Evolutionary conservation across 1,140 invertebrate genomes (phyloP).

Genomic region (Caligus rogercresseyi): DNA sequence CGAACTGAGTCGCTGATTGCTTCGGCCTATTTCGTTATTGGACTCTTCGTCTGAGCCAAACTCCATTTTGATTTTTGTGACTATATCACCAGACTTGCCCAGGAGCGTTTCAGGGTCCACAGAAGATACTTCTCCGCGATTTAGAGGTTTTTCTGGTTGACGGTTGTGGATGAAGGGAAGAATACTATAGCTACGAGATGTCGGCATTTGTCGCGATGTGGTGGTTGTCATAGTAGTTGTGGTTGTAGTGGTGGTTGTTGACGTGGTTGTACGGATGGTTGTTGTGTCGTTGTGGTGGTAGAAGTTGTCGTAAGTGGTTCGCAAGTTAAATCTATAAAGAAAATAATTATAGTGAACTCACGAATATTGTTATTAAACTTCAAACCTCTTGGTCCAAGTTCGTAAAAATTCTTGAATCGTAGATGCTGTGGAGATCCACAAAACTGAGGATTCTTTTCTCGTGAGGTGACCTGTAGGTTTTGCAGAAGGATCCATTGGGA

Average conservation of each 20-base stretch:
- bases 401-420: conserved; percentile 61
- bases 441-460: conserved; percentile 79
- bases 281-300: conserved; percentile 24
- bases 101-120: neutral
- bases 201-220: neutral
- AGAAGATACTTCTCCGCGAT: conserved; percentile 19
- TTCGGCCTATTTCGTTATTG: neutral
- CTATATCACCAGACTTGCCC: conserved; percentile 7
- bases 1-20: neutral
- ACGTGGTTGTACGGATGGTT: conserved; percentile 21
- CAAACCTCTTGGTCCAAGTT: conserved; percentile 56
- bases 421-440: conserved; percentile 61
- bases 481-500: conserved; percentile 67
- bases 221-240: conserved; percentile 28
- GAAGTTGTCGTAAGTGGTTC: conserved; percentile 25
- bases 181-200: neutral
- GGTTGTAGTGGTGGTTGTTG: conserved; percentile 27
- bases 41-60: conserved; percentile 1
- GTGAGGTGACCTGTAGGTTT: conserved; percentile 48
- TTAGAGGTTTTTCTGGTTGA: conserved; percentile 24
- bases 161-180: neutral
- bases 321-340: conserved; percentile 20
- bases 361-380: neutral
- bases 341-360: neutral
- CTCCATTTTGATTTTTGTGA: conserved; percentile 14